Base-by-base conservation (phyloP, 2,888 invertebrate genomes). In the Corythucha ciliata region DNA sequence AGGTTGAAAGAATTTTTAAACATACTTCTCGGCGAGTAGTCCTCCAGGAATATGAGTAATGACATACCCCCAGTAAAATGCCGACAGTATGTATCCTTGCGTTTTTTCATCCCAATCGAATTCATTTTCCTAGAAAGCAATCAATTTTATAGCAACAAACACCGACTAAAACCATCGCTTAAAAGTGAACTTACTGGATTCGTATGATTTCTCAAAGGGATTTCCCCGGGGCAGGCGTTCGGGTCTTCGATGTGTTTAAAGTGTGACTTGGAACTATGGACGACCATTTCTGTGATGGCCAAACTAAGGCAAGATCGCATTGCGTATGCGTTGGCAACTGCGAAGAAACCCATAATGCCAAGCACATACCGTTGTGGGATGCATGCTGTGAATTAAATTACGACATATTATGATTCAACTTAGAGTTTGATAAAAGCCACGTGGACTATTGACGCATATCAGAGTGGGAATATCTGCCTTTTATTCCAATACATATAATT, bases 21-120 rank as follows among this genome's bases (percentile, higher is more conserved):
- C 34, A 26, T 65, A 65, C 33, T 61, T 63, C 50, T 68, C 69
- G 1, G 72, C 68, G 47, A 73, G 59, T 48, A 65, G 61, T 61
- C 72, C 72, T 52, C 71, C 74, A 27, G 72, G 73, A 10, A 73
- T 59, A 59, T 73, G 74, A 0, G 72, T 71, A 5, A 71, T 46
- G 14, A 72, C 68, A 58, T 73, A 73, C 20, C 73, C 73, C 65
- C 70, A 72, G 66, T 72, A 74, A 61, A 74, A 74, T 0, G 70
- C 66, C 7, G 68, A 66, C 18, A 72, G 63, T 12, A 72, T 66
- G 47, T 68, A 60, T 1, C 72, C 72, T 58, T 69, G 69, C 1
- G 66, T 64, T 51, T 65, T 60, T 48, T 67, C 63, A 52, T 63
- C 64, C 71, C 71, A 72, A 41, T 66, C 62, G 58, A 69, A 71